phyloP scores from a whole-genome alignment of 2,888 invertebrate species.

The Argyra leucocephala region DNA sequence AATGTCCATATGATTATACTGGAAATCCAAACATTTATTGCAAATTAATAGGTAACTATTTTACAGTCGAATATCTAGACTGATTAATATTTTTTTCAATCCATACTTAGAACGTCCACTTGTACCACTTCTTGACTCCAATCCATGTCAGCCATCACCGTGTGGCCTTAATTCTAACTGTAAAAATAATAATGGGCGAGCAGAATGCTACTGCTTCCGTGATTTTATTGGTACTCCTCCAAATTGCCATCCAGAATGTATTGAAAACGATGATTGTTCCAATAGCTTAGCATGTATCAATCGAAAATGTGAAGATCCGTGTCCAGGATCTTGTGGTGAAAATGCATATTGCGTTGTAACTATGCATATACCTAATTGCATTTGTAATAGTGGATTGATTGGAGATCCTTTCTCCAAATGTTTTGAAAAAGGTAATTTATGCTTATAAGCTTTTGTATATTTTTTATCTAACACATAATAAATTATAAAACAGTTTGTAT shows the following conservation, averaged over 20 bases:
- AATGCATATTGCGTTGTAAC: constrained; percentile 66
- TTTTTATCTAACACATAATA: background rate
- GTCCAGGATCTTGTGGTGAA: constrained; percentile 66
- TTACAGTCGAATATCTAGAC: constrained; percentile 11
- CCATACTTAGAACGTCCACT: background rate
- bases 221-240: constrained; percentile 65
- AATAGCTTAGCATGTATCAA: constrained; percentile 58
- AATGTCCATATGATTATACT: constrained; percentile 56
- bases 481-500: constrained; percentile 10
- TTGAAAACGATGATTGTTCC: constrained; percentile 60
- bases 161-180: constrained; percentile 71
- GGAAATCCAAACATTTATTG: constrained; percentile 65
- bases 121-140: constrained; percentile 20
- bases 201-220: constrained; percentile 57
- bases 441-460: background rate
- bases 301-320: constrained; percentile 65
- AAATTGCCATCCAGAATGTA: constrained; percentile 61
- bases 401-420: constrained; percentile 71
- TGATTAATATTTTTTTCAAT: constrained; percentile 19
- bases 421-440: constrained; percentile 32
- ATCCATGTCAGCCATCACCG: constrained; percentile 66
- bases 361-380: constrained; percentile 66
- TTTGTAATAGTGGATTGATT: constrained; percentile 54
- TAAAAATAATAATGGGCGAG: constrained; percentile 50
- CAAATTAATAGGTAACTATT: constrained; percentile 39